These are phyloP conservation scores for Drosophila quinaria DNA, from an alignment of 2,888 invertebrate species.

Conservation along the genomic window DNA sequence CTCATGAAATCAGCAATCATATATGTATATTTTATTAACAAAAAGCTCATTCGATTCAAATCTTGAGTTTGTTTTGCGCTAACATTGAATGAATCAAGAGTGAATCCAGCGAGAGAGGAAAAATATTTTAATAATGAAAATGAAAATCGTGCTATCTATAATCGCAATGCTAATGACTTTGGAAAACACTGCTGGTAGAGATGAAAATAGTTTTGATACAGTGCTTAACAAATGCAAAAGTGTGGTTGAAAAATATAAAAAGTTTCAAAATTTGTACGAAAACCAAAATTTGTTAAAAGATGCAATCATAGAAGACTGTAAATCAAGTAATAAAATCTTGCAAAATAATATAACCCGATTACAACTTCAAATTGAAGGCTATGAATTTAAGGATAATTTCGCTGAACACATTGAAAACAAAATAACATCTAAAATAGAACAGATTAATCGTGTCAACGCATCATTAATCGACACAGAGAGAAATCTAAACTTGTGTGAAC, in stretches of 20 bases:
- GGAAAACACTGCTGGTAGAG: background rate
- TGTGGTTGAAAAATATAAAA: background rate
- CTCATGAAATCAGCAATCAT: background rate
- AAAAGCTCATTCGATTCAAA: background rate
- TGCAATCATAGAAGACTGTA: too few species aligned
- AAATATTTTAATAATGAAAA: background rate
- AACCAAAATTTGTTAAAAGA: too few species aligned
- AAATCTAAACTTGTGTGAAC: background rate
- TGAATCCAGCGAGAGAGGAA: background rate
- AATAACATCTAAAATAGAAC: background rate
- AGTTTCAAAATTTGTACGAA: background rate
- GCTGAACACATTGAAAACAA: background rate
- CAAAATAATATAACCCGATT: background rate
- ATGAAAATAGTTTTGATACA: background rate
- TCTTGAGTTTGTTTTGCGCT: conserved; percentile 1
- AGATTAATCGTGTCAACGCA: background rate
- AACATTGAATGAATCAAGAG: background rate
- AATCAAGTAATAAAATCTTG: background rate
- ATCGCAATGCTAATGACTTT: background rate
- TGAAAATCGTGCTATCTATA: background rate
- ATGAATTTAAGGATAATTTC: background rate
- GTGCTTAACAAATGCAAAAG: background rate
- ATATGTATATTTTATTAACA: background rate
- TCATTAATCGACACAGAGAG: background rate
- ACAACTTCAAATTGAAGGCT: background rate